phyloP scores from a whole-genome alignment of 2,888 invertebrate genomes.

The Ophioninae sp. region DNA sequence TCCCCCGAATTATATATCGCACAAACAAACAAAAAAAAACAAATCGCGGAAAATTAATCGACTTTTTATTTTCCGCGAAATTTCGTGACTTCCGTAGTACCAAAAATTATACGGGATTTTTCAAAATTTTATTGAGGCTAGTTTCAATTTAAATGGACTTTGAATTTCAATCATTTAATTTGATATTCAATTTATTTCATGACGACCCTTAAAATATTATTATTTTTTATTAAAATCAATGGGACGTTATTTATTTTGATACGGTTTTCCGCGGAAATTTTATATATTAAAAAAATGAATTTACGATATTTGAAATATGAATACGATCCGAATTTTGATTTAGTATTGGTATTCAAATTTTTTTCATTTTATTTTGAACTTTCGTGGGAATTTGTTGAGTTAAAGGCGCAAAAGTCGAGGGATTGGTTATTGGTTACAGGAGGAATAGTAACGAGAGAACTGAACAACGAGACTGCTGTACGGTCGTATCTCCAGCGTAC shows the following conservation, averaged over 20 bases:
- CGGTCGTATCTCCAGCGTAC: not conserved
- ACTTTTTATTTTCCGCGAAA: too few species aligned
- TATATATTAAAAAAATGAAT: too few species aligned
- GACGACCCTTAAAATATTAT: too few species aligned
- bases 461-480: constrained; percentile 1
- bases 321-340: not conserved
- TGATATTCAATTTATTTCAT: too few species aligned
- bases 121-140: too few species aligned
- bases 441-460: not conserved
- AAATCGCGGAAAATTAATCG: not conserved
- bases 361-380: not conserved
- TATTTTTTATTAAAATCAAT: not conserved
- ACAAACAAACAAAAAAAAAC: not conserved
- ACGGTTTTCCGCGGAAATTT: too few species aligned
- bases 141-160: too few species aligned
- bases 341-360: not conserved
- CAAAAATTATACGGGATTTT: too few species aligned
- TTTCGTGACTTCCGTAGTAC: too few species aligned
- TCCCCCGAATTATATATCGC: not conserved
- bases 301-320: too few species aligned
- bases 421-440: not conserved
- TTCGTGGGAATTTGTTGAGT: not conserved
- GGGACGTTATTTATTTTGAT: too few species aligned
- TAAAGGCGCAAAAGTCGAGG: not conserved
- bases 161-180: too few species aligned